These are phyloP conservation scores for Echinops telfairi DNA, from an alignment of 2,113 vertebrate species.

Conservation along the genomic window DNA sequence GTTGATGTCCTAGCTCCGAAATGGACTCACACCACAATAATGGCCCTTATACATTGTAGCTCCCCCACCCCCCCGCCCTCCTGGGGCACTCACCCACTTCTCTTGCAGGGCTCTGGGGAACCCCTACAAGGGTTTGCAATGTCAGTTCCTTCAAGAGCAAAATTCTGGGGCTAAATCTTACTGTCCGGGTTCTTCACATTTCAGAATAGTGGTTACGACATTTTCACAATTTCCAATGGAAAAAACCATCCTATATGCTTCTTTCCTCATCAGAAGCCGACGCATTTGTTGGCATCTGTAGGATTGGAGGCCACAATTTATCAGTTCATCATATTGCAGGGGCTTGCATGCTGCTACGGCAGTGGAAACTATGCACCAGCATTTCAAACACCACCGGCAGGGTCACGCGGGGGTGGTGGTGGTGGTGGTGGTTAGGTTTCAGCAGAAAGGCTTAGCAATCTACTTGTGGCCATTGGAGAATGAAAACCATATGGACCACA, in stretches of 20 bases:
- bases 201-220: neutral
- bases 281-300: neutral
- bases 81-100: neutral
- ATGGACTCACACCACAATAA: neutral
- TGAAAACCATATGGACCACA: neutral
- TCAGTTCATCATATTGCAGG: neutral
- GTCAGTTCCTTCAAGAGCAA: neutral
- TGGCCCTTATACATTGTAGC: neutral
- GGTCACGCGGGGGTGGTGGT: too few species aligned
- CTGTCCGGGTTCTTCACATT: neutral
- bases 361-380: neutral
- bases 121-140: neutral
- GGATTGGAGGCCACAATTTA: neutral
- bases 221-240: neutral
- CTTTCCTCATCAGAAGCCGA: neutral
- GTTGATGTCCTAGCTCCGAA: neutral
- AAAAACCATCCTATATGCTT: neutral
- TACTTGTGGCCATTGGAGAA: neutral
- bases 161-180: too few species aligned
- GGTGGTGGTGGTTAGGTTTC: too few species aligned
- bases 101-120: neutral
- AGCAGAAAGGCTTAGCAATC: neutral
- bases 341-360: neutral
- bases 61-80: neutral
- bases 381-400: neutral